Evolutionary conservation across 2,797 vertebrate species (phyloP), one percentile per base, ranked within the genome.

Genomic region (Yasuhikotakia modesta): DNA sequence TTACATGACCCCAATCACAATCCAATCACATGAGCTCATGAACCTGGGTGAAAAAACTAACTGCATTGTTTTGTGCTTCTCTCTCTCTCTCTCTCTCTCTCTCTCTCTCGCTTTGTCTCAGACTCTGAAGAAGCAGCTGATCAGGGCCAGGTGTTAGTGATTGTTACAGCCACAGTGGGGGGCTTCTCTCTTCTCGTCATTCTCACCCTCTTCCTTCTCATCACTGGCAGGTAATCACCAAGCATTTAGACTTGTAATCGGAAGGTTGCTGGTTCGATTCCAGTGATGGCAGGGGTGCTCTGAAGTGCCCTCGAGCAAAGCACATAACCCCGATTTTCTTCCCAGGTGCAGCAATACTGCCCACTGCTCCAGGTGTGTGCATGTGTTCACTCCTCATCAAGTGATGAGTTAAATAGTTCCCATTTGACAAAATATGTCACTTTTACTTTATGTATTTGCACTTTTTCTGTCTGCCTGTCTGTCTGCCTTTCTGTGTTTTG

Each of bases 141-240:
- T 85, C 97, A 99, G 84, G 96, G 97, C 79, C 97, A 98, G 84
- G 96, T 98, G 78, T 93, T 99, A 66, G 97, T 99, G 73, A 96
- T 99, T 32, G 96, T 97, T 85, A 98, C 97, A 0, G 97, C 97
- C 0, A 95, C 97, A 1, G 97, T 99, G 2, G 97, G 97, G 30
- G 97, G 97, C 79, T 99, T 98, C 88, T 96, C 97, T 46, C 94
- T 99, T 21, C 86, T 99, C 19, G 93, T 99, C 89, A 99, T 99
- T 86, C 96, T 99, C 48, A 99, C 97, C 16, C 92, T 99, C 78
- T 99, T 99, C 91, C 96, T 99, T 87, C 93, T 99, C 79, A 99
- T 99, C 90, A 99, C 97, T 55, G 97, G 97, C 78, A 94, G 97
- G 97, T 99, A 94, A 92, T 65, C 35, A 71, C 45, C 2, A 65